Evolutionary conservation across 2,888 invertebrate genomes (phyloP).

Genomic region (Caenorhabditis japonica): DNA sequence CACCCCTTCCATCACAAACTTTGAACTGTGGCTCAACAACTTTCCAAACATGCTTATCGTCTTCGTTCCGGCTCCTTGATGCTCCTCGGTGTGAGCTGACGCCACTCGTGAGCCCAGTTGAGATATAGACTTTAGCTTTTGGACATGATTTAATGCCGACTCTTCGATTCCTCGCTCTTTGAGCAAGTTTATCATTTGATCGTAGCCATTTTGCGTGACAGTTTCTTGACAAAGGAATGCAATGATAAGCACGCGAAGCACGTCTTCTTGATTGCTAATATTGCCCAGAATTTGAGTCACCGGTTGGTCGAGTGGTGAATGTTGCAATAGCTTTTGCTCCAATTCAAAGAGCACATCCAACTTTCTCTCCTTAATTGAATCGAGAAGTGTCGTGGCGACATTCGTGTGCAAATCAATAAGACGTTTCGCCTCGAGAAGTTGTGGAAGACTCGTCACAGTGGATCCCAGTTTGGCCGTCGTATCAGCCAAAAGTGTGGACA

Average conservation of each 20-base stretch:
- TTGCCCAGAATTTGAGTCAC: slow-evolving; percentile 58
- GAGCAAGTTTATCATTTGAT: slow-evolving; percentile 64
- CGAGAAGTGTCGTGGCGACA: slow-evolving; percentile 86
- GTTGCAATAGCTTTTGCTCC: slow-evolving; percentile 95
- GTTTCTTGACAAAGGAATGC: slow-evolving; percentile 64
- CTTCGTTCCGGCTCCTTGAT: slow-evolving; percentile 88
- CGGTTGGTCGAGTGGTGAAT: slow-evolving; percentile 79
- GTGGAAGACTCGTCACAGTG: slow-evolving; percentile 92
- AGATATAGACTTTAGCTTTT: slow-evolving; percentile 65
- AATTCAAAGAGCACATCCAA: slow-evolving; percentile 96
- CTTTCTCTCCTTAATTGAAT: slow-evolving; percentile 83
- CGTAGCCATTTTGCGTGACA: slow-evolving; percentile 61
- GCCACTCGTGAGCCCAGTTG: slow-evolving; percentile 52
- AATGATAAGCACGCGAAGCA: slow-evolving; percentile 72
- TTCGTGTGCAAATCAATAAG: slow-evolving; percentile 99
- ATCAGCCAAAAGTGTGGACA: slow-evolving; percentile 86
- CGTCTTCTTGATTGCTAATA: slow-evolving; percentile 64
- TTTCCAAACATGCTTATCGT: slow-evolving; percentile 96
- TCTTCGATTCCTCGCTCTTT: slow-evolving; percentile 68
- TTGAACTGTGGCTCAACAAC: slow-evolving; percentile 94
- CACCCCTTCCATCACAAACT: slow-evolving; percentile 95
- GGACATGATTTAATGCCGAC: slow-evolving; percentile 70
- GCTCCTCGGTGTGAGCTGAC: slow-evolving; percentile 81
- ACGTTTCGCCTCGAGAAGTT: slow-evolving; percentile 92
- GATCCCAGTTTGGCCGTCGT: slow-evolving; percentile 90